Conservation (phyloP, 2,113 vertebrate genomes). For the Otus sunia region DNA sequence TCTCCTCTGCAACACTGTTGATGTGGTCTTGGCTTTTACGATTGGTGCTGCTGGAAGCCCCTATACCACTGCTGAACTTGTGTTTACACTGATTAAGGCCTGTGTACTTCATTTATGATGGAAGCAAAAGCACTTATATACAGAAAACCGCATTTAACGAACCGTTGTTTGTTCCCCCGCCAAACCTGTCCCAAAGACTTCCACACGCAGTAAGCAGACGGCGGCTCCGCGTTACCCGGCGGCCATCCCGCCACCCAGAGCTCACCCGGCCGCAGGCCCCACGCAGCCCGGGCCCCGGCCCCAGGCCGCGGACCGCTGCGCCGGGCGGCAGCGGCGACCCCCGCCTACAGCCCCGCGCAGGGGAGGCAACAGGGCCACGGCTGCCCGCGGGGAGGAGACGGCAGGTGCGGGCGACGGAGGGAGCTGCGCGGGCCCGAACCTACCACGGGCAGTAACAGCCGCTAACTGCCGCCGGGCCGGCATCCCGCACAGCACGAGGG, state of each 20-base stretch:
- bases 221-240: too few relatives aligned
- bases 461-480: accelerated
- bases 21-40: background rate
- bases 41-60: background rate
- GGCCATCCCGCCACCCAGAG: accelerated
- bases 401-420: accelerated
- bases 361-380: too few relatives aligned
- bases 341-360: accelerated
- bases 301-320: background rate
- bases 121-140: background rate
- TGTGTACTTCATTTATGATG: accelerated
- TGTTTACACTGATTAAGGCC: background rate
- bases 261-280: accelerated
- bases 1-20: background rate
- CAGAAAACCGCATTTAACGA: accelerated
- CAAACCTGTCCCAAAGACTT: background rate
- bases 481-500: accelerated
- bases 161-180: accelerated
- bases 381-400: background rate
- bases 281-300: too few relatives aligned
- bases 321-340: too few relatives aligned
- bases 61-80: background rate
- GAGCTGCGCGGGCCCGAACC: accelerated
- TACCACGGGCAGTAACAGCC: background rate
- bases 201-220: too few relatives aligned